These are phyloP conservation scores for Hylaeus volcanicus DNA, from an alignment of 1,140 invertebrate genomes.

Conservation along the genomic window DNA sequence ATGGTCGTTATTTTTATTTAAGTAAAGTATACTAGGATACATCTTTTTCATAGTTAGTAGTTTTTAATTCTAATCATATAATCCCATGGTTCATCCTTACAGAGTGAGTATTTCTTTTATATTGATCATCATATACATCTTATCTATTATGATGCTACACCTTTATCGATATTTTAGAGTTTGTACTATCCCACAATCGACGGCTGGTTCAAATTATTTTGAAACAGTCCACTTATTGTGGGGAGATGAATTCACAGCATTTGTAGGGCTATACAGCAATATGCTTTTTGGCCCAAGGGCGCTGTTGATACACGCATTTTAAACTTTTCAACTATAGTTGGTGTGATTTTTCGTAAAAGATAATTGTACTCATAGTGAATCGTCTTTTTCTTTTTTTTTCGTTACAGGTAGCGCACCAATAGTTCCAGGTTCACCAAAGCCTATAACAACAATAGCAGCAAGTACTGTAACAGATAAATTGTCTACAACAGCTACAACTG, in stretches of 20 bases:
- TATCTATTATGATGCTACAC: not conserved
- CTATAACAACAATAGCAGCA: slow-evolving; percentile 53
- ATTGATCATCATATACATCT: not conserved
- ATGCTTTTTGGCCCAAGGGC: slow-evolving; percentile 69
- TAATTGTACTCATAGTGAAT: slow-evolving; percentile 35
- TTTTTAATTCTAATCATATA: not conserved
- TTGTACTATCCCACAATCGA: not conserved
- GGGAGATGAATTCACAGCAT: slow-evolving; percentile 67
- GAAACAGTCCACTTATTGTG: slow-evolving; percentile 59
- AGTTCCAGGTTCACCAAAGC: slow-evolving; percentile 77
- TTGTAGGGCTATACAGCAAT: slow-evolving; percentile 69
- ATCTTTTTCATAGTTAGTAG: not conserved
- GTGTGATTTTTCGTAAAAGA: slow-evolving; percentile 12
- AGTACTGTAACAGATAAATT: slow-evolving; percentile 52
- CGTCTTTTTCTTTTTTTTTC: slow-evolving; percentile 37
- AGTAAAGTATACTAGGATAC: not conserved
- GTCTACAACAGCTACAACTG: slow-evolving; percentile 27
- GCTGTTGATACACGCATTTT: slow-evolving; percentile 66
- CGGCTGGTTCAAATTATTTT: slow-evolving; percentile 56
- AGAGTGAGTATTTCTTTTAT: not conserved
- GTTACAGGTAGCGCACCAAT: slow-evolving; percentile 82
- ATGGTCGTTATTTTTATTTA: not conserved
- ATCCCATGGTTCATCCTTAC: slow-evolving; percentile 6
- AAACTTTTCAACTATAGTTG: not conserved
- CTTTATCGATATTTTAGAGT: not conserved